Evolutionary conservation across 2,113 vertebrate genomes (phyloP), one percentile per base, ranked within the genome.

Genomic region (Microcebus griseorufus): DNA sequence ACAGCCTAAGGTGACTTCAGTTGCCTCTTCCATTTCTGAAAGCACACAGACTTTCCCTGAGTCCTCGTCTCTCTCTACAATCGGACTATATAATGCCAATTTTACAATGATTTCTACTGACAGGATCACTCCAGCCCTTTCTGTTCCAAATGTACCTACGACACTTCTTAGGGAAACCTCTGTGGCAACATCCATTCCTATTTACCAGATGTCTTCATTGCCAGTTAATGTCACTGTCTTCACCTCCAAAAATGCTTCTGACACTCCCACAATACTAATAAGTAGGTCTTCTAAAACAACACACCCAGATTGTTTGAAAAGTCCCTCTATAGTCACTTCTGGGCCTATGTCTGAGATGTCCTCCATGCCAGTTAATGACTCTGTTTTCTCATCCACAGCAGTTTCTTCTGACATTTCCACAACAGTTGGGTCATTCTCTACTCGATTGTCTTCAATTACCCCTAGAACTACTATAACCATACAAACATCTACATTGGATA

Each of bases 351-450:
- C 69, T 93, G 94, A 96, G 29, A 95, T 79, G 32, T 62, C 83
- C 14, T 88, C 87, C 76, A 2, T 37, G 85, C 39, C 65, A 90
- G 60, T 90, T 92, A 88, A 65, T 81, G 53, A 88, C 75, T 95
- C 95, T 81, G 27, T 27, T 84, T 95, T 79, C 64, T 79, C 73
- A 79, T 53, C 75, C 80, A 29, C 13, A 62, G 53, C 32, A 62
- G 67, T 83, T 88, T 95, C 84, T 97, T 81, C 85, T 96, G 55
- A 81, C 39, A 60, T 39, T 91, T 82, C 91, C 60, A 86, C 78
- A 97, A 60, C 8, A 80, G 34, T 32, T 81, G 60, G 73, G 2
- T 60, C 51, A 45, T 88, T 94, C 75, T 80, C 85, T 93, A 78
- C 42, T 65, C 92, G 72, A 58, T 34, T 86, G 39, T 67, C 84